Base-by-base conservation (phyloP, 2,113 vertebrate species). In the Cromileptes altivelis region DNA sequence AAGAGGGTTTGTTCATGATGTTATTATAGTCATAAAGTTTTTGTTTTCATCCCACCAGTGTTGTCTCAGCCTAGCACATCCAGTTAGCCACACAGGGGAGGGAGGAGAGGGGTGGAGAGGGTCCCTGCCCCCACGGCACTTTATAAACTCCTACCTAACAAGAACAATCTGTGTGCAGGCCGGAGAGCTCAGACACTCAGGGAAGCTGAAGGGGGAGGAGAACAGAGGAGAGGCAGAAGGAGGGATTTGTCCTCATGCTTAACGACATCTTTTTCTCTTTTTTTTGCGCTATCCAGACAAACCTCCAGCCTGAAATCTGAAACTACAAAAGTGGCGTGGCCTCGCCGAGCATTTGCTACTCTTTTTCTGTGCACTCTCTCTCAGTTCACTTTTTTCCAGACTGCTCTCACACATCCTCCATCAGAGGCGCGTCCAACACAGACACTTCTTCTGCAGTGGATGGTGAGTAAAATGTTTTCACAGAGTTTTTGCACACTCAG, bases 161-260 rank as follows among this genome's bases (percentile, higher is more conserved):
- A 97, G 96, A 97, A 97, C 96, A 97, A 97, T 97, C 97, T 97
- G 98, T 94, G 93, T 87, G 89, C 81, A 91, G 89, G 80, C 82
- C 50, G 27, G 53, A 83, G 88, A 84, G 70, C 86, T 60, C 93
- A 90, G 91, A 81, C 86, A 75, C 82, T 84, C 14, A 27, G 80
- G 81, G 80, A 86, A 85, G 70, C 71, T 68, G 75, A 60, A 65
- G 89, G 88, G 88, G 89, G 90, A 87, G 89, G 87, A 87, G 86
- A 84, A 78, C 58, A 71, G 77, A 56, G 78, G 52, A 81, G 53
- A 80, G 53, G 80, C 74, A 82, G 91, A 90, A 87, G 93, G 93
- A 93, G 93, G 92, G 82, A 89, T 89, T 75, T 92, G 70, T 82
- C 78, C 69, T 86, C 69, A 57, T 70, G 72, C 80, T 89, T 83